Evolutionary conservation across 2,113 vertebrate genomes (phyloP), one percentile per base, ranked within the genome.

Genomic region (Bubo bubo): DNA sequence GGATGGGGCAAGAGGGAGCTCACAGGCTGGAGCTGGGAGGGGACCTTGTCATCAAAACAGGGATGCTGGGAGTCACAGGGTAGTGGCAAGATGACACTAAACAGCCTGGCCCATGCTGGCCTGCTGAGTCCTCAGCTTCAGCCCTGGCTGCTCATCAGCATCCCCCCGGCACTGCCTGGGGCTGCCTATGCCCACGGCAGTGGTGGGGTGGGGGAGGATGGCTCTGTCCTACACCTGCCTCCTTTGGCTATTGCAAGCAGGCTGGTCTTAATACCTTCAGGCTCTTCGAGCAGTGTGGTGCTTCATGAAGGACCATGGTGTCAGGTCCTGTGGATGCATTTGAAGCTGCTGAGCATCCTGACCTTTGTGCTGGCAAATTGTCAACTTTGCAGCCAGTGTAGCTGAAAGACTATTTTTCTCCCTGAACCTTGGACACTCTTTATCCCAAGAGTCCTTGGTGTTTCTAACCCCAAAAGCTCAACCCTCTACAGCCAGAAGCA

Each of bases 171-270:
- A 26, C 37, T 86, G 52, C 62, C 37, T 63, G 58, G 53, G n/a
- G 8, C 67, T 41, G 76, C 55, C 32, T 18, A 2, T 20, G 53
- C 35, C 35, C 0, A 4, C 0, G 1, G 52, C 39, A 9, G 30
- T 10, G 15, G 39, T n/a, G 49, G 67, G 5, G 11, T 52, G 28
- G 39, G 49, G 59, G 72, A 70, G 50, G 59, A 64, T 1, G 1
- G 13, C 18, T 34, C 34, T 5, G 1, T 53, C 27, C 49, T 5
- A 9, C 1, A 0, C 34, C 49, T 41, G 8, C 6, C 28, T 55
- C 47, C 24, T 71, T 17, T 11, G n/a, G 43, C 47, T 82, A 63
- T 72, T 59, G 41, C 47, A 56, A 13, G 72, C 37, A 53, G n/a
- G 4, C 24, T 73, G 41, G 18, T 63, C n/a, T 35, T 49, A 26